These are phyloP conservation scores for Brachyalestes nurse DNA, from an alignment of 2,797 vertebrate genomes.

Conservation along the genomic window DNA sequence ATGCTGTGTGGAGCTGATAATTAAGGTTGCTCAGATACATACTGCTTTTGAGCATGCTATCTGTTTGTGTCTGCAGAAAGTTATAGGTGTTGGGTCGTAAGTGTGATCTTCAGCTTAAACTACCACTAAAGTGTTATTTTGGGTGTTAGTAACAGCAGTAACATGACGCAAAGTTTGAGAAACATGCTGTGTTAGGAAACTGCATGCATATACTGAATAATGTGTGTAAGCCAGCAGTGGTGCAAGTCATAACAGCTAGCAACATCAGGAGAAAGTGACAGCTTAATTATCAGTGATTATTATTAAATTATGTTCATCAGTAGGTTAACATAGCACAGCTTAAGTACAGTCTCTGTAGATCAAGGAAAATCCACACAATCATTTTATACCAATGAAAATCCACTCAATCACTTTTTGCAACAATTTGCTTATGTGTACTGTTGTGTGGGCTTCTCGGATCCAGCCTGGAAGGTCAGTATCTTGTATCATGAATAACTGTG, in stretches of 20 bases:
- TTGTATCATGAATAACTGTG: background rate
- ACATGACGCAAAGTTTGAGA: constrained; percentile 7
- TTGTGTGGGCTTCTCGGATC: background rate
- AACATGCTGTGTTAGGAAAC: constrained; percentile 19
- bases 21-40: background rate
- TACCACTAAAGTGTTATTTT: background rate
- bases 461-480: background rate
- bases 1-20: background rate
- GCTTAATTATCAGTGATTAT: constrained; percentile 37
- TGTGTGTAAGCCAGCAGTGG: background rate
- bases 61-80: background rate
- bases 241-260: constrained; percentile 20
- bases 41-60: background rate
- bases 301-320: constrained; percentile 38
- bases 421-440: background rate
- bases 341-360: constrained; percentile 5
- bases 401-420: background rate
- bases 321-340: constrained; percentile 24
- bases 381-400: too few species aligned
- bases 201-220: constrained; percentile 9
- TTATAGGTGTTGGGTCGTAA: background rate
- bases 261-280: constrained; percentile 32
- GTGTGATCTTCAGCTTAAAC: background rate
- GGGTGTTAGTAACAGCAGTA: background rate
- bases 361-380: background rate